A percentile compares a stretch with the other conserved stretches of the same genome.
Evolutionary conservation across 1,140 invertebrate species (phyloP).

Genomic region (Bathynomus jamesi): DNA sequence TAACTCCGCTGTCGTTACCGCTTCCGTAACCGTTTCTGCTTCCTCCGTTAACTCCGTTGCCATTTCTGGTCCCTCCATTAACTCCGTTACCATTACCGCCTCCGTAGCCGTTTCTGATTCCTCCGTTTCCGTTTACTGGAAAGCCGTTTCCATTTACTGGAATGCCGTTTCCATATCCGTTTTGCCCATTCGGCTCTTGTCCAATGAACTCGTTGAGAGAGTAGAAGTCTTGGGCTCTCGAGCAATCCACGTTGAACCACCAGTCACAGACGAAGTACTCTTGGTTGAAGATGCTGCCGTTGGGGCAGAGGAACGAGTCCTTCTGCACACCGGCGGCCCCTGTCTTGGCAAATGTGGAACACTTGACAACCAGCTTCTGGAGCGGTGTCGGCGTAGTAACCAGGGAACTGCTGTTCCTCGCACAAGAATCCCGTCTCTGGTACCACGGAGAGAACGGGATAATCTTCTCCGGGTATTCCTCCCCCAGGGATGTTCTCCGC

Average conservation of each 20-base stretch:
- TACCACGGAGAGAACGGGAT: constrained; percentile 42
- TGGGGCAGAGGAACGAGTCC: constrained; percentile 40
- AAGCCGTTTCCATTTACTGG: constrained; percentile 6
- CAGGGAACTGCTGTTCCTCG: constrained; percentile 42
- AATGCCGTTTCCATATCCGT: neutral
- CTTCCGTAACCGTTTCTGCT: neutral
- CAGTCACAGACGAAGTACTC: constrained; percentile 53
- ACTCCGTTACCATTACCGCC: constrained; percentile 4
- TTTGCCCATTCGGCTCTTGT: neutral
- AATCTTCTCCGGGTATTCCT: constrained; percentile 45
- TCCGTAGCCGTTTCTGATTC: constrained; percentile 3
- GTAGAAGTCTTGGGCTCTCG: constrained; percentile 38
- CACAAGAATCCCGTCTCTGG: constrained; percentile 45
- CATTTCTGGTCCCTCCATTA: constrained; percentile 4
- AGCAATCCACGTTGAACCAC: constrained; percentile 52
- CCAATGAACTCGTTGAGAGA: constrained; percentile 16
- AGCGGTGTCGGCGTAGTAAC: constrained; percentile 46
- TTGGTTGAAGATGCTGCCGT: constrained; percentile 53
- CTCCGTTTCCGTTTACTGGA: neutral
- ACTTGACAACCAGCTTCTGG: constrained; percentile 46
- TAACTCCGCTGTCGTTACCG: neutral
- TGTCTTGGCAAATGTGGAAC: constrained; percentile 18
- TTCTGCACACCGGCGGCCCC: neutral
- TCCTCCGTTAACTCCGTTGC: constrained; percentile 1
- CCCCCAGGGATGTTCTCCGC: constrained; percentile 35